Evolutionary conservation across 1,140 invertebrate genomes (phyloP), one percentile per base, ranked within the genome.

Genomic region (Papilio xuthus): DNA sequence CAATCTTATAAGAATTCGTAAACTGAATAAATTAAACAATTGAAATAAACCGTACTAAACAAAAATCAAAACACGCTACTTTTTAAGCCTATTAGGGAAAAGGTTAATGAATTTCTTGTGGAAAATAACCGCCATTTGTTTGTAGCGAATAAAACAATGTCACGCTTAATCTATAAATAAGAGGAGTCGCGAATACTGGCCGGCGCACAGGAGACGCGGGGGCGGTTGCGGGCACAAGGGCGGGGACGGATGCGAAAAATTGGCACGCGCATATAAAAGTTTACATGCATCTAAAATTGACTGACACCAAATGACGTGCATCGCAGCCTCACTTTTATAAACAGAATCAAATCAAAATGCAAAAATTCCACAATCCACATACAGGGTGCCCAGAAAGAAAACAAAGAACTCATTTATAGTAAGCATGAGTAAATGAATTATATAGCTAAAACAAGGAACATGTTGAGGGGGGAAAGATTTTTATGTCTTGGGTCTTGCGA

Each of bases 31-130:
- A 50, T 50, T 13, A 6, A 18, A 50, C 7, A 37, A 37, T 7
- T 37, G 32, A 37, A 4, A 37, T 37, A 6, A 37, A 37, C 4
- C 7, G 7, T 37, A 37, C 7, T 37, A 37, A 37, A 37, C 32
- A 37, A 6, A 37, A 37, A 37, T 37, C 32, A 37, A 37, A 37
- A 37, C 7, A 37, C 32, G 32, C 7, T 75, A 84, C 87, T 90
- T 87, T 89, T 86, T 84, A 80, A 77, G 53, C 76, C 90, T 90
- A 91, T 92, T 89, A 28, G 7, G 23, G 47, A 69, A 82, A 85
- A 81, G 88, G 90, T 92, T 91, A 91, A 91, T 83, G 89, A 84
- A 89, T 88, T 88, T 88, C 77, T 84, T 84, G 85, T 90, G 90
- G 90, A 92, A 92, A 92, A 89, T 77, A 90, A 91, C 90, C 80